Evolutionary conservation across 2,797 vertebrate species (phyloP).

Genomic region (Crotalus adamanteus): DNA sequence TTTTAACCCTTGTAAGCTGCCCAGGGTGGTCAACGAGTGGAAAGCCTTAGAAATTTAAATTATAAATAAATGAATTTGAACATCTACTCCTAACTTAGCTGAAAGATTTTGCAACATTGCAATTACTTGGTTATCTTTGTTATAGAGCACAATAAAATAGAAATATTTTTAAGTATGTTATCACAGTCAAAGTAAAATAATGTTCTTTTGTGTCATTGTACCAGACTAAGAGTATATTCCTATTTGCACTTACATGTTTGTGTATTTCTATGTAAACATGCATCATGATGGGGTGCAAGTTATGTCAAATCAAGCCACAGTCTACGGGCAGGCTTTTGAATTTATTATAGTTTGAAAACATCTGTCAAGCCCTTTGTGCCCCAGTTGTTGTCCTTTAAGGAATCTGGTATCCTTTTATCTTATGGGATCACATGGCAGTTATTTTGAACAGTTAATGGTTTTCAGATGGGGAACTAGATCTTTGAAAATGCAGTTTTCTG

Average conservation of each 20-base stretch:
- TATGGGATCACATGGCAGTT: slow-evolving; percentile 85
- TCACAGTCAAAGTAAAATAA: neutral
- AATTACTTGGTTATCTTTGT: neutral
- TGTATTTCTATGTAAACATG: slow-evolving; percentile 8
- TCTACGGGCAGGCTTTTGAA: neutral
- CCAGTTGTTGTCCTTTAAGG: slow-evolving; percentile 86
- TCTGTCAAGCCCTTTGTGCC: slow-evolving; percentile 83
- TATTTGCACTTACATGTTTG: neutral
- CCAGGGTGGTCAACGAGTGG: too few relatives aligned
- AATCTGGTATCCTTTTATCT: slow-evolving; percentile 82
- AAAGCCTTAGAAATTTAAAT: neutral
- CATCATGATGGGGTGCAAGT: neutral
- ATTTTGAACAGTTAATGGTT: slow-evolving; percentile 83
- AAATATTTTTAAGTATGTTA: neutral
- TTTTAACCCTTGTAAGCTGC: too few relatives aligned
- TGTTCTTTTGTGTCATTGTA: neutral
- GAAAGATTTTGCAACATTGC: neutral
- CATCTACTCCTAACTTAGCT: neutral
- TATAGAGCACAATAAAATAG: neutral
- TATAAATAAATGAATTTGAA: neutral
- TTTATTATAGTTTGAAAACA: slow-evolving; percentile 76
- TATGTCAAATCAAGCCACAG: neutral
- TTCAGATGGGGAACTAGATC: slow-evolving; percentile 80
- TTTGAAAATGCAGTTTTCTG: slow-evolving; percentile 25
- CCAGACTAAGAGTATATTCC: neutral